A percentile compares a stretch with the other conserved stretches of the same genome.
These are phyloP conservation scores for Choristoneura rosaceana DNA, from an alignment of 2,888 invertebrate species.

Conservation along the genomic window DNA sequence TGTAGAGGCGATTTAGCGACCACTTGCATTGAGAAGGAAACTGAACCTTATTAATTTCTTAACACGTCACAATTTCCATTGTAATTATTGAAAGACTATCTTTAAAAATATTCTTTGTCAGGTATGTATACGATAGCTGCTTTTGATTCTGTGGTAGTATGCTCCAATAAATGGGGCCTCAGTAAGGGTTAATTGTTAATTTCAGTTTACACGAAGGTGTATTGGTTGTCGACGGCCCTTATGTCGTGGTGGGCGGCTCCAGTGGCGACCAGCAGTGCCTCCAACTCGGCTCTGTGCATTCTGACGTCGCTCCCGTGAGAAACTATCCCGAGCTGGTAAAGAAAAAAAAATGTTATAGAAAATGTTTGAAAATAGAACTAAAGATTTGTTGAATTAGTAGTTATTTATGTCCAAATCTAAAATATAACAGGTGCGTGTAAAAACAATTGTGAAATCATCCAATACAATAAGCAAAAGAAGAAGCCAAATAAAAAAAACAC, in stretches of 20 bases:
- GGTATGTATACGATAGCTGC: no score
- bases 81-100: no score
- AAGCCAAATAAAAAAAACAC: conserved; percentile 52
- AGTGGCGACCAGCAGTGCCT: conserved; percentile 86
- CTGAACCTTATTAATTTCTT: no score
- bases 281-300: conserved; percentile 91
- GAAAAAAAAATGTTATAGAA: neutral
- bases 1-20: no score
- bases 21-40: no score
- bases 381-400: neutral
- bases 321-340: conserved; percentile 85
- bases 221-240: conserved; percentile 93
- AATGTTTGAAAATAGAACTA: no score
- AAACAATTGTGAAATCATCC: neutral
- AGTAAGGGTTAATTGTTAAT: no score
- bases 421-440: neutral
- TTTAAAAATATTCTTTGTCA: no score
- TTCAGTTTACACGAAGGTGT: conserved; percentile 75
- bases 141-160: no score
- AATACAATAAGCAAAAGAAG: conserved; percentile 46
- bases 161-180: no score
- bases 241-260: conserved; percentile 72
- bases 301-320: conserved; percentile 93
- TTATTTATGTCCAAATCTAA: neutral
- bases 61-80: no score